phyloP scores from a whole-genome alignment of 2,113 vertebrate genomes.

The Phaethon lepturus region DNA sequence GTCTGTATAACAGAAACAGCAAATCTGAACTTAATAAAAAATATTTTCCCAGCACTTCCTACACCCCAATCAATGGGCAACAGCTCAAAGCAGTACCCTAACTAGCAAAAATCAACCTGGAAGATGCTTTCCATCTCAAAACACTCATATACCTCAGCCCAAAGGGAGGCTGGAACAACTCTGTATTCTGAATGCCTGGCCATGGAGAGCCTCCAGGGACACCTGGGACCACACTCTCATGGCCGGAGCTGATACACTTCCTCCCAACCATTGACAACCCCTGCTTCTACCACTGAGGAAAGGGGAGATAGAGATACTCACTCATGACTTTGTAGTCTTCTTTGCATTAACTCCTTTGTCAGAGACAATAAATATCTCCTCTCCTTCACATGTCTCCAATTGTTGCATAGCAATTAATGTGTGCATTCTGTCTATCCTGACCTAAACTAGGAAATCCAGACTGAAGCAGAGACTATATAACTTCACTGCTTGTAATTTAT shows the following conservation, averaged over 20 bases:
- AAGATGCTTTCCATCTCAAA: neutral
- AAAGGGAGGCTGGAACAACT: neutral
- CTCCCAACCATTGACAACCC: neutral
- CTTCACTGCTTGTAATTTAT: neutral
- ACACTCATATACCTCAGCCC: neutral
- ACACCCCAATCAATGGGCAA: neutral
- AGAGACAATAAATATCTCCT: neutral
- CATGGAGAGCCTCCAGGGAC: neutral
- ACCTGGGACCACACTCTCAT: neutral
- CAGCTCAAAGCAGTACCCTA: neutral
- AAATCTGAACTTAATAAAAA: neutral
- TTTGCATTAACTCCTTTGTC: neutral
- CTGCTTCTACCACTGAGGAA: neutral
- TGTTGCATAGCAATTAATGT: neutral
- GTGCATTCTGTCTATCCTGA: neutral
- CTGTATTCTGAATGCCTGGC: neutral
- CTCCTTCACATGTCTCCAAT: neutral
- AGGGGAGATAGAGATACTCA: neutral
- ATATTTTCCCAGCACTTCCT: neutral
- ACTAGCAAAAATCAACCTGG: neutral
- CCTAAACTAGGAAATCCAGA: neutral
- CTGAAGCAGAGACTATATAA: neutral
- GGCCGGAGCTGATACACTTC: neutral
- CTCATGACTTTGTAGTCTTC: neutral
- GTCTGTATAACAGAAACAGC: neutral